Percentiles rank a stretch among this genome's conserved stretches.
phyloP scores from a whole-genome alignment of 2,888 invertebrate species.

The Achlya flavicornis region DNA sequence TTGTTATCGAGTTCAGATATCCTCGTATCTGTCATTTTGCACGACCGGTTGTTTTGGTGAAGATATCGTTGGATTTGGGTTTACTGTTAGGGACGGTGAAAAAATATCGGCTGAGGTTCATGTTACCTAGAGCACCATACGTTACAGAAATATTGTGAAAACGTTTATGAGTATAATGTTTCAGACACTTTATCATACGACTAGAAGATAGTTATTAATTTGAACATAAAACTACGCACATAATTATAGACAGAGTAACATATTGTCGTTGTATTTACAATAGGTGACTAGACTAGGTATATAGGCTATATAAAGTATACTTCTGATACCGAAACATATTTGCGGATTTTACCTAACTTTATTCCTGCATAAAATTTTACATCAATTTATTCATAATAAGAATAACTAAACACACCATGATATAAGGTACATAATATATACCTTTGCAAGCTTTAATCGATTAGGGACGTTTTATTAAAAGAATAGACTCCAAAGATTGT shows the following conservation, averaged over 20 bases:
- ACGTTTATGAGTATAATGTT: constrained; percentile 1
- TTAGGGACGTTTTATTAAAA: constrained; percentile 76
- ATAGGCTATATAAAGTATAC: too few relatives aligned
- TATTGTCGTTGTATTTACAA: too few relatives aligned
- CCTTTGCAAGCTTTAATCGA: constrained; percentile 67
- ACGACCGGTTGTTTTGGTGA: constrained; percentile 74
- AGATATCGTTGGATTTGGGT: constrained; percentile 44
- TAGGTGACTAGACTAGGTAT: too few relatives aligned
- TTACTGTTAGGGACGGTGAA: constrained; percentile 60
- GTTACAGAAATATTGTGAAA: constrained; percentile 24
- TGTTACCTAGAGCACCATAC: constrained; percentile 22
- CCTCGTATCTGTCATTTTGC: constrained; percentile 72
- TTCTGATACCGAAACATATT: too few relatives aligned
- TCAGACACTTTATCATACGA: not conserved
- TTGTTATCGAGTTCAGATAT: constrained; percentile 53
- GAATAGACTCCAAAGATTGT: constrained; percentile 61
- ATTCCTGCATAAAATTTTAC: not conserved
- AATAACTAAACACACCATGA: constrained; percentile 9
- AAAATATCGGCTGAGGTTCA: constrained; percentile 42
- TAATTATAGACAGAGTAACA: too few relatives aligned
- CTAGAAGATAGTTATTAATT: not conserved
- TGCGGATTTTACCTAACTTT: not conserved
- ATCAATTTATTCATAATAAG: not conserved
- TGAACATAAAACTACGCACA: not conserved
- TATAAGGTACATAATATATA: not conserved